phyloP scores from a whole-genome alignment of 2,797 vertebrate genomes.

The Myripristis murdjan region DNA sequence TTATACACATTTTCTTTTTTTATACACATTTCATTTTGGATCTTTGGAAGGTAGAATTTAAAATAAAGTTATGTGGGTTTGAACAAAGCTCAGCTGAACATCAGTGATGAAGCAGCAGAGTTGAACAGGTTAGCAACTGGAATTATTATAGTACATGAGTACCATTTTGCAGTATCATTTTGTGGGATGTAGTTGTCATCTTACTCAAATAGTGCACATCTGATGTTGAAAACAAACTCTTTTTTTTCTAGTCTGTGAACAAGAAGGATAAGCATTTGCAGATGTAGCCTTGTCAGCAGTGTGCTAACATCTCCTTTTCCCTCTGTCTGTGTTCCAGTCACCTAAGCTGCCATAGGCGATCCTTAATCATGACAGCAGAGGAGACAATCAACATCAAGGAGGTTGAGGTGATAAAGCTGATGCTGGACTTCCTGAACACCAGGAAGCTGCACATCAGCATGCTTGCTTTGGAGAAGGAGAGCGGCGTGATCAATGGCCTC shows the following conservation, averaged over 20 bases:
- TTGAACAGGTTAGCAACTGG: too few species aligned
- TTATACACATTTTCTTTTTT: too few species aligned
- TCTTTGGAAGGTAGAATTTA: too few species aligned
- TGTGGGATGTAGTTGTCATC: too few species aligned
- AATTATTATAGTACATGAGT: too few species aligned
- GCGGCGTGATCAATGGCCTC: constrained; percentile 97
- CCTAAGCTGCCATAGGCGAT: constrained; percentile 30
- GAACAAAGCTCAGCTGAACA: too few species aligned
- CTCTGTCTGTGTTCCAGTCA: constrained; percentile 9
- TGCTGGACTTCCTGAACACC: constrained; percentile 97
- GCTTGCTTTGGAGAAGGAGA: constrained; percentile 98
- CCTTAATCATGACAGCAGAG: constrained; percentile 94
- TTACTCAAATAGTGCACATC: background rate
- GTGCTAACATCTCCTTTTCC: background rate
- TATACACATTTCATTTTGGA: too few species aligned
- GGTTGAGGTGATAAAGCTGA: constrained; percentile 98
- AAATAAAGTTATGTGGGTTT: too few species aligned
- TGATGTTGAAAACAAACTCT: background rate
- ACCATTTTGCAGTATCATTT: background rate
- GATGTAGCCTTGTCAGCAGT: background rate
- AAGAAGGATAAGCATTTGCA: background rate
- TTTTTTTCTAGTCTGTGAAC: background rate
- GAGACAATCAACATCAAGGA: constrained; percentile 99
- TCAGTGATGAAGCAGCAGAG: too few species aligned
- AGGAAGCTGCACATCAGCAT: constrained; percentile 99